Conservation (phyloP, 37 sponge, comb jelly and placozoan genomes). For the Ianthella basta region DNA sequence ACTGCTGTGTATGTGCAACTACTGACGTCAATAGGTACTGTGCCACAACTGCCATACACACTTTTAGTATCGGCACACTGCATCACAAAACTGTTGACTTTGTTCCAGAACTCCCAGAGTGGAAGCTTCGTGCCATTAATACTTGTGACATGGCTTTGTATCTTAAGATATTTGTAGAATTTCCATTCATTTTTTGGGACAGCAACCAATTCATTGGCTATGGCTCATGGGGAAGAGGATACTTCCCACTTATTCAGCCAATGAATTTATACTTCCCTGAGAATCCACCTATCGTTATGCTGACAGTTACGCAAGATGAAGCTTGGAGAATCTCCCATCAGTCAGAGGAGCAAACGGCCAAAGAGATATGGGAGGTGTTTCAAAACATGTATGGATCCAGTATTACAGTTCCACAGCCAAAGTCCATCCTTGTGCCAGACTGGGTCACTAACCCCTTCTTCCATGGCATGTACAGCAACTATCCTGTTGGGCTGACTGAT, state of each 20-base stretch:
- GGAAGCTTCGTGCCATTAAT: slow-evolving; percentile 43
- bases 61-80: slow-evolving; percentile 66
- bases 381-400: slow-evolving; percentile 47
- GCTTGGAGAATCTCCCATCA: slow-evolving; percentile 40
- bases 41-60: slow-evolving; percentile 40
- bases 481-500: slow-evolving; percentile 20
- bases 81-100: slow-evolving; percentile 41
- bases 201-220: slow-evolving; percentile 8
- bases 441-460: slow-evolving; percentile 61
- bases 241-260: slow-evolving; percentile 37
- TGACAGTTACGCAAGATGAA: slow-evolving; percentile 39
- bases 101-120: slow-evolving; percentile 9
- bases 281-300: slow-evolving; percentile 32
- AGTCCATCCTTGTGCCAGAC: slow-evolving; percentile 42
- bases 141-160: slow-evolving; percentile 6
- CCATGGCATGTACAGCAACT: slow-evolving; percentile 48
- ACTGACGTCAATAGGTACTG: slow-evolving; percentile 43
- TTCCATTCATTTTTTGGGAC: slow-evolving; percentile 56
- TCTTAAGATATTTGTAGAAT: slow-evolving; percentile 47
- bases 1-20: slow-evolving; percentile 64
- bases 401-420: slow-evolving; percentile 20
- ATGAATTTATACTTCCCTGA: background rate
- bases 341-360: slow-evolving; percentile 14
- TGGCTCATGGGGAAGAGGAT: slow-evolving; percentile 28
- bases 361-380: slow-evolving; percentile 44